Conservation (phyloP, 37 sponge, comb jelly and placozoan genomes). For the Petrosia ficiformis region DNA sequence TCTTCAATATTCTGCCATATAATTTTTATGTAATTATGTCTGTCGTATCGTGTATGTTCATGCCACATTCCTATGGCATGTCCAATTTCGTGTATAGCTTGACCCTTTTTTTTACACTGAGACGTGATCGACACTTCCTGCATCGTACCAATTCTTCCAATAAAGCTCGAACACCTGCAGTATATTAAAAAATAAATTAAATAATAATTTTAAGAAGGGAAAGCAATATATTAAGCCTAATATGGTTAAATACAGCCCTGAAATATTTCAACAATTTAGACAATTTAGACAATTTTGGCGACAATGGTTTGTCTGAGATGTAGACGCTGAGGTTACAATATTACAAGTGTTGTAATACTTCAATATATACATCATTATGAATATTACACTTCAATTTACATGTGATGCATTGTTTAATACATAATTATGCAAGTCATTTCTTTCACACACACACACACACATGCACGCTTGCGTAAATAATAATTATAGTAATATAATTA, state of each 20-base stretch:
- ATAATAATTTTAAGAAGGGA: not conserved
- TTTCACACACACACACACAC: no score
- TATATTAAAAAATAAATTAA: not conserved
- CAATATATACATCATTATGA: not conserved
- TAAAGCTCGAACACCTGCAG: not conserved
- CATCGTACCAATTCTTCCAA: not conserved
- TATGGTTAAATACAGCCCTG: no score
- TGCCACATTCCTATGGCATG: conserved; percentile 73
- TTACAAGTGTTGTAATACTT: not conserved
- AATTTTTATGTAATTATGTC: conserved; percentile 53
- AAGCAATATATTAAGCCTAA: no score
- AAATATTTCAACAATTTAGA: no score
- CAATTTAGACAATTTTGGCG: no score
- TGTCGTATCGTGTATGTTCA: conserved; percentile 64
- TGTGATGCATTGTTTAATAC: no score
- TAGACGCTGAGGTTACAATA: not conserved
- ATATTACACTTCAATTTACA: no score
- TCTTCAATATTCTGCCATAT: conserved; percentile 17
- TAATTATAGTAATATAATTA: not conserved
- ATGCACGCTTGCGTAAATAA: not conserved
- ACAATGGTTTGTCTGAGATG: no score
- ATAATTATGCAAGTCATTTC: no score
- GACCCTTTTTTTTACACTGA: conserved; percentile 14
- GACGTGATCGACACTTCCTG: not conserved
- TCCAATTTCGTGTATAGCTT: conserved; percentile 64